Conservation (phyloP, 2,888 invertebrate species). For the Synergus itoensis region DNA sequence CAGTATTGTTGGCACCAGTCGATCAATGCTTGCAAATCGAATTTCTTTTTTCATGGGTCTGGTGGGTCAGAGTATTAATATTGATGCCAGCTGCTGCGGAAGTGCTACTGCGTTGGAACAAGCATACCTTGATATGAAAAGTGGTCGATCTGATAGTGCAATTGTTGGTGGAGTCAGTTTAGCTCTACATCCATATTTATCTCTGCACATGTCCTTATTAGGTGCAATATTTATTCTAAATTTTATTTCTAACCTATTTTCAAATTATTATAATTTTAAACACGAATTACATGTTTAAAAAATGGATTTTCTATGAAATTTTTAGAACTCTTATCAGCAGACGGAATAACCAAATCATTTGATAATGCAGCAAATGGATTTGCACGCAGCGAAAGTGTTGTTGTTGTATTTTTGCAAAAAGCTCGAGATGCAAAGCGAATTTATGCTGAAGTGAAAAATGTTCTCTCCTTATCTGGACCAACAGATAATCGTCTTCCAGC, state of each 20-base stretch:
- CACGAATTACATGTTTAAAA: neutral
- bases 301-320: neutral
- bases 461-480: conserved; percentile 27
- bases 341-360: conserved; percentile 23
- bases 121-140: conserved; percentile 28
- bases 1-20: conserved; percentile 40
- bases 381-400: conserved; percentile 33
- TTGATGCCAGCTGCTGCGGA: conserved; percentile 40
- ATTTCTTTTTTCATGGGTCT: conserved; percentile 41
- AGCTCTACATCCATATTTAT: conserved; percentile 32
- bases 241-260: neutral
- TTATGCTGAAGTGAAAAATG: conserved; percentile 30
- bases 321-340: conserved; percentile 22
- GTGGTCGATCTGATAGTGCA: conserved; percentile 35
- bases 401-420: conserved; percentile 30
- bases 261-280: neutral
- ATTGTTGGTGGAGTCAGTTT: conserved; percentile 38
- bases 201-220: conserved; percentile 27
- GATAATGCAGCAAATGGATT: conserved; percentile 16
- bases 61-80: conserved; percentile 42
- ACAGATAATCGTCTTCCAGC: conserved; percentile 9
- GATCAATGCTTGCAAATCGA: conserved; percentile 37
- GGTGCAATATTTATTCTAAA: neutral
- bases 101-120: conserved; percentile 39
- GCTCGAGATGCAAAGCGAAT: conserved; percentile 37